Evolutionary conservation across 2,797 vertebrate genomes (phyloP), one percentile per base, ranked within the genome.

Genomic region (Scolopax bukidnonensis): DNA sequence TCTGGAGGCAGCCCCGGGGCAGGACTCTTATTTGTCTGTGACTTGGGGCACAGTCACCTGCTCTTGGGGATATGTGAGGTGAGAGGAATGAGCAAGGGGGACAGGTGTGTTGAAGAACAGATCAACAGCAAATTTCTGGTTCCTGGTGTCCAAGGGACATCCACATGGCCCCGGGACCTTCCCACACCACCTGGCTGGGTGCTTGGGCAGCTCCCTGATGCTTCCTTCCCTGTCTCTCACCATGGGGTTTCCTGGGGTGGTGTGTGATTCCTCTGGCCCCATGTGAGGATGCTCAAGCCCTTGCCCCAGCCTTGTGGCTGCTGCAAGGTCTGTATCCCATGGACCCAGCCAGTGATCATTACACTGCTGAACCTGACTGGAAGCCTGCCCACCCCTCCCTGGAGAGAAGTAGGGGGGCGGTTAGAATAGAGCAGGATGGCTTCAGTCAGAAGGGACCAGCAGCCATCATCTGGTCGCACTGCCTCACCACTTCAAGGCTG

Each of bases 1-100:
- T 51, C 45, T 9, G 32, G 25, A 32, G 14, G 53, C 51, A 56
- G 41, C 51, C 40, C 41, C 16, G 11, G 51, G 51, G 33, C 73
- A n/a, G 36, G 63, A 43, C 45, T 30, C 38, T 59, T 67, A 20
- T 51, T 24, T 16, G 30, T 5, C 32, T 19, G 32, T 11, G 40
- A 9, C 18, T 65, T 16, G 4, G 3, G 32, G 6, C 57, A 64
- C 16, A 3, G 27, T 41, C 76, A 11, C 15, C 27, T 17, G 32
- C 12, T 50, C 0, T 7, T 45, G 8, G 5, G 5, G 18, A 3
- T 54, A 33, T 23, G 4, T 0, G 2, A 36, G 43, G 10, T 17
- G 16, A 65, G 28, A 45, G 23, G 33, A n/a, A 45, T 2, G n/a
- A 27, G 20, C 1, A 2, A 20, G 57, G 41, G 0, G 11, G 33